These are phyloP conservation scores for Halocaridina rubra DNA, from an alignment of 2,888 invertebrate species.

Conservation along the genomic window DNA sequence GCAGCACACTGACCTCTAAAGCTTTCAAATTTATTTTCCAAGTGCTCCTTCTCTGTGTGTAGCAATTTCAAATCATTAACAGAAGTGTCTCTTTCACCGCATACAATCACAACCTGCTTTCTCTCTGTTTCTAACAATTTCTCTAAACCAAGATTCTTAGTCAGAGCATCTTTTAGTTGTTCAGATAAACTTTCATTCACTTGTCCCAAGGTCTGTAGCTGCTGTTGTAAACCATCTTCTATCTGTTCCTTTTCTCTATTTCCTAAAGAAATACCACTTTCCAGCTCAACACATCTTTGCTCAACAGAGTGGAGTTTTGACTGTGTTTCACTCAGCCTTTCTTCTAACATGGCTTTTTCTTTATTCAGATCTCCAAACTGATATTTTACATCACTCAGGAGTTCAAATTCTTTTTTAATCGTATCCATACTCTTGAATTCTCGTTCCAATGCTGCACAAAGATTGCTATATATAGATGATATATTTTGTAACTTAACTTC, in stretches of 20 bases:
- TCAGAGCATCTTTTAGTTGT: not conserved
- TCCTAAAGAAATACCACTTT: not conserved
- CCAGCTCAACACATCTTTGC: not conserved
- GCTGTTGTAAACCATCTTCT: constrained; percentile 1
- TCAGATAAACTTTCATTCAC: constrained; percentile 26
- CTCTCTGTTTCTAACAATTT: not conserved
- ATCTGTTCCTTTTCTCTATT: constrained; percentile 5
- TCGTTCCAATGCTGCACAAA: not conserved
- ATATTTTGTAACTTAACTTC: not conserved
- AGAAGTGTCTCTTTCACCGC: not conserved
- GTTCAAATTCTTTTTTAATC: not conserved
- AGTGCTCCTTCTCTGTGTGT: not conserved
- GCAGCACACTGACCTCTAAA: not conserved
- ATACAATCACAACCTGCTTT: not conserved
- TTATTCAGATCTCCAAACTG: not conserved
- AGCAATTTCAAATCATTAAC: not conserved
- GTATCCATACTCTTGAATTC: not conserved
- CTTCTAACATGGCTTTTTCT: not conserved
- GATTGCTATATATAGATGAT: not conserved
- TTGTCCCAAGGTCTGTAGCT: constrained; percentile 11
- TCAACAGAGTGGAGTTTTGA: not conserved
- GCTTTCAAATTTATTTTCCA: not conserved
- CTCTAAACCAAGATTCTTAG: not conserved
- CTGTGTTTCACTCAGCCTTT: constrained; percentile 6
- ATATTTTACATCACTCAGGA: not conserved